Percentiles rank a stretch among this genome's conserved stretches.
Conservation (phyloP, 2,113 vertebrate species). For the Oryzias javanicus region DNA sequence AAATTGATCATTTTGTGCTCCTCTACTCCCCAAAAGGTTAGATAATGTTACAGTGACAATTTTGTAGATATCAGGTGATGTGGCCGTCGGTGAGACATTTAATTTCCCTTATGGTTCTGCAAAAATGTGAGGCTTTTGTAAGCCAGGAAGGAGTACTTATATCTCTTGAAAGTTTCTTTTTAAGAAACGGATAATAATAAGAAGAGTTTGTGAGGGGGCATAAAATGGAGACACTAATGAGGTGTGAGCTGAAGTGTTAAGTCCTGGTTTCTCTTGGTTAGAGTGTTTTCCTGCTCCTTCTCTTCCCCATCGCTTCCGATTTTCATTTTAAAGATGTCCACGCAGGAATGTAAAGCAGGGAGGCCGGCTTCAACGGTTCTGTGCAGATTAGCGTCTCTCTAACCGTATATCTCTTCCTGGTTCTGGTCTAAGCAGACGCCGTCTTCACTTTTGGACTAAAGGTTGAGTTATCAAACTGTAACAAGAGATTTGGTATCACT, state of each 20-base stretch:
- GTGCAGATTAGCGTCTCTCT: conserved; percentile 59
- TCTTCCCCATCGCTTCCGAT: conserved; percentile 50
- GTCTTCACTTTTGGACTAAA: conserved; percentile 29
- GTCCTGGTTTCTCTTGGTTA: neutral
- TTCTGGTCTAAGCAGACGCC: conserved; percentile 30
- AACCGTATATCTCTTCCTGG: conserved; percentile 53
- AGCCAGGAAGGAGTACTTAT: too few species aligned
- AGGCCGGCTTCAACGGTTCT: conserved; percentile 49
- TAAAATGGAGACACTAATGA: conserved; percentile 22
- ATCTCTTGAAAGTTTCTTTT: too few species aligned
- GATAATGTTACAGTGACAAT: conserved; percentile 35
- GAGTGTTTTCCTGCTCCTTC: conserved; percentile 55
- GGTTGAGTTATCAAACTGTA: conserved; percentile 55
- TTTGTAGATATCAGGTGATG: conserved; percentile 18
- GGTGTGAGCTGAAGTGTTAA: conserved; percentile 40
- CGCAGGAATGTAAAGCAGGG: conserved; percentile 67
- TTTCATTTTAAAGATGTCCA: conserved; percentile 54
- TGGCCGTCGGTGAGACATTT: too few species aligned
- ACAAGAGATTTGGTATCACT: conserved; percentile 48
- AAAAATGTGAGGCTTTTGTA: too few species aligned
- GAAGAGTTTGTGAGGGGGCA: conserved; percentile 19
- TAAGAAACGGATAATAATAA: too few species aligned
- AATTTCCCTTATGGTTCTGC: too few species aligned
- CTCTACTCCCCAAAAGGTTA: conserved; percentile 23
- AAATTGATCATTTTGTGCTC: conserved; percentile 36